Conservation (phyloP, 1,140 invertebrate genomes). For the Sesamia nonagrioides region DNA sequence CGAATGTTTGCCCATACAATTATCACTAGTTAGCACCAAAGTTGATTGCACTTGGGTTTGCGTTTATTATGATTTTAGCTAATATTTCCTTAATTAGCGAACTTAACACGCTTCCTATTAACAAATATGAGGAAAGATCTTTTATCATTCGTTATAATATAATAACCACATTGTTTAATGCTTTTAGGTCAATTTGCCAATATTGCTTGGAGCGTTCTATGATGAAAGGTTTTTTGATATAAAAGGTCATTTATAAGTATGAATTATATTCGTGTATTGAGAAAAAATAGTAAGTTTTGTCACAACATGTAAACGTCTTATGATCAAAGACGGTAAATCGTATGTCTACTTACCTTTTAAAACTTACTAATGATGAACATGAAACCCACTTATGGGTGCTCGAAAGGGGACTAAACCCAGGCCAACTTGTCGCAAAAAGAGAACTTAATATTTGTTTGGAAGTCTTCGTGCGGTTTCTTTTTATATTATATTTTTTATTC, state of each 20-base stretch:
- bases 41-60: conserved; percentile 21
- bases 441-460: too few species aligned
- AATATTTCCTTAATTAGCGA: conserved; percentile 25
- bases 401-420: too few species aligned
- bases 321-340: too few species aligned
- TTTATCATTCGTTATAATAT: conserved; percentile 4
- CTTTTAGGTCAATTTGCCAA: background rate
- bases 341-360: too few species aligned
- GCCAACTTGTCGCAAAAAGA: too few species aligned
- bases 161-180: background rate
- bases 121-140: conserved; percentile 28
- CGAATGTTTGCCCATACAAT: conserved; percentile 19
- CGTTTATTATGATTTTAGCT: conserved; percentile 11
- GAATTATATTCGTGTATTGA: background rate
- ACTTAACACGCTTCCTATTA: conserved; percentile 34
- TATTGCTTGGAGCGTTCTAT: background rate
- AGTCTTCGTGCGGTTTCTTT: too few species aligned
- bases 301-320: too few species aligned
- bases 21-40: conserved; percentile 40
- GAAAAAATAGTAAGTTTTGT: too few species aligned
- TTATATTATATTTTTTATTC: too few species aligned
- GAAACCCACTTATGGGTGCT: too few species aligned
- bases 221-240: background rate
- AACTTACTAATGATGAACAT: too few species aligned
- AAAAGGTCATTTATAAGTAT: background rate